These are phyloP conservation scores for Tricholaema leucomelas DNA, from an alignment of 2,113 vertebrate genomes.

Conservation along the genomic window DNA sequence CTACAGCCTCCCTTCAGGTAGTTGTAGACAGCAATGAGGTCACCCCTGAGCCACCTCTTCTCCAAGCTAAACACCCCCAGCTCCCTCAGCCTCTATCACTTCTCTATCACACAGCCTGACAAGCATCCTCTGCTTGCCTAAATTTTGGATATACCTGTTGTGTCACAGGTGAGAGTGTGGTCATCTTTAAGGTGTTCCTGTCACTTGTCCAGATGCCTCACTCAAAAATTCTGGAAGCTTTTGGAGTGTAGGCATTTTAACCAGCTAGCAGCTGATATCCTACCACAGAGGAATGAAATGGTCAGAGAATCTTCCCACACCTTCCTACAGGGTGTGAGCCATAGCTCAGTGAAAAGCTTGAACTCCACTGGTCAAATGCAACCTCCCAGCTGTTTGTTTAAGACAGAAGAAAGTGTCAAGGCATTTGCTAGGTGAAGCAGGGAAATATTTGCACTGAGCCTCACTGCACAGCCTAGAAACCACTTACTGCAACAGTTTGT, in stretches of 20 bases:
- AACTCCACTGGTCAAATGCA: neutral
- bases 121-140: neutral
- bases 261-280: neutral
- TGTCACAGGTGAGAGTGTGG: neutral
- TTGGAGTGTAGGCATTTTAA: neutral
- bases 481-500: constrained; percentile 30
- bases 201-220: neutral
- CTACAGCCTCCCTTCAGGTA: too few relatives aligned
- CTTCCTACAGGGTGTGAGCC: neutral
- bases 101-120: neutral
- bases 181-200: neutral
- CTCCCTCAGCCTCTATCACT: too few relatives aligned
- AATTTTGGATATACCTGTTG: neutral
- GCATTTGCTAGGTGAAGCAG: neutral
- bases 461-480: neutral
- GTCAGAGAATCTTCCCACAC: neutral
- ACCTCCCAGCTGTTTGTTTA: neutral
- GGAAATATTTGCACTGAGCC: constrained; percentile 3
- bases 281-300: neutral
- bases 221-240: neutral
- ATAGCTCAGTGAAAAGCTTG: too few relatives aligned
- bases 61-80: too few relatives aligned
- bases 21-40: too few relatives aligned
- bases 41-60: too few relatives aligned
- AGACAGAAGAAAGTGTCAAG: neutral